A percentile compares a stretch with the other conserved stretches of the same genome.
Evolutionary conservation across 2,888 invertebrate species (phyloP).

Genomic region (Hypercompe scribonia): DNA sequence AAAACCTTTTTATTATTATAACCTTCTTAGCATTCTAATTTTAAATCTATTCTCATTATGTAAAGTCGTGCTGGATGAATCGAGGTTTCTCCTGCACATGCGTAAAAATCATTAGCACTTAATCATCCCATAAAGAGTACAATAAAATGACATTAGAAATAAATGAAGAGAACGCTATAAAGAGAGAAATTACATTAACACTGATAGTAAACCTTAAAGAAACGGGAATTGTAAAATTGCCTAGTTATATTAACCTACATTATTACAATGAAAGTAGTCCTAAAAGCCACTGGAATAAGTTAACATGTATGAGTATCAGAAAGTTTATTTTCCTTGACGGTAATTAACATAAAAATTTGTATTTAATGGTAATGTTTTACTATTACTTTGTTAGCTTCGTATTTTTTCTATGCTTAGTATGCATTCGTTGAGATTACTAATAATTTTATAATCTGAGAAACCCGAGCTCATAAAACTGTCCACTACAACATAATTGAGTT

Average conservation of each 20-base stretch:
- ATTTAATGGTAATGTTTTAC: neutral
- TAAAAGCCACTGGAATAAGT: slow-evolving; percentile 1
- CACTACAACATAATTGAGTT: too few relatives aligned
- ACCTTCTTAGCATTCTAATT: neutral
- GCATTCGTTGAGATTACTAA: neutral
- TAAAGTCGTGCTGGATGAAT: neutral
- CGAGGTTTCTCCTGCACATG: slow-evolving; percentile 5
- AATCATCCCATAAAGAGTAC: neutral
- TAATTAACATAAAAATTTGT: slow-evolving; percentile 8
- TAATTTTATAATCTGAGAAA: too few relatives aligned
- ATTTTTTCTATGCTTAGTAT: neutral
- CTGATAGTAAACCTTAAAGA: slow-evolving; percentile 36
- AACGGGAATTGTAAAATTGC: slow-evolving; percentile 38
- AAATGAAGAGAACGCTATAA: slow-evolving; percentile 32
- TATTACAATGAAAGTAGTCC: slow-evolving; percentile 15
- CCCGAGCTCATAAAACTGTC: too few relatives aligned
- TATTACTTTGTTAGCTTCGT: neutral
- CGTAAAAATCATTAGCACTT: slow-evolving; percentile 5
- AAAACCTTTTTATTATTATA: neutral
- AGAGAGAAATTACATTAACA: slow-evolving; percentile 37
- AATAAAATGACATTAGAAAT: slow-evolving; percentile 40
- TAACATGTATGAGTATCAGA: slow-evolving; percentile 15
- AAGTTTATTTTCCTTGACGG: slow-evolving; percentile 12
- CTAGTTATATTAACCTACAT: slow-evolving; percentile 26
- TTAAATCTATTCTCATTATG: neutral